Conservation (phyloP, 2,888 invertebrate genomes). For the Oeneis ivallda region DNA sequence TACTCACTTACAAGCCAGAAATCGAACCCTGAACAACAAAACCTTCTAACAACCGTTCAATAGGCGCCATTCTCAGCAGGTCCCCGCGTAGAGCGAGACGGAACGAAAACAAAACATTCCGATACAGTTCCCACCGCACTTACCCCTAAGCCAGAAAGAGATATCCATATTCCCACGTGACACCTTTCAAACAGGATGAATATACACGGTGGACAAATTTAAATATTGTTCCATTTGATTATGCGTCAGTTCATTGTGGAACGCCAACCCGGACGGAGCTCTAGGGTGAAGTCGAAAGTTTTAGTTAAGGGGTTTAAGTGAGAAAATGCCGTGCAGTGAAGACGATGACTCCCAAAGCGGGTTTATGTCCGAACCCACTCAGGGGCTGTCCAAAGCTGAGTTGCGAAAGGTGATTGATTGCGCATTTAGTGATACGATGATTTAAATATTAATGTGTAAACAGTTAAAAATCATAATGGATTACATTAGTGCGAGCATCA, state of each 20-base stretch:
- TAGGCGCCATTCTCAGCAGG: conserved; percentile 64
- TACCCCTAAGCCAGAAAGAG: conserved; percentile 49
- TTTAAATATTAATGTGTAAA: background rate
- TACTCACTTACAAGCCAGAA: conserved; percentile 24
- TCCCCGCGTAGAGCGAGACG: conserved; percentile 66
- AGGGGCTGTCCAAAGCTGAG: conserved; percentile 86
- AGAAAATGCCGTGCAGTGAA: conserved; percentile 83
- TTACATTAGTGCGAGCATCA: background rate
- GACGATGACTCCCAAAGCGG: conserved; percentile 81
- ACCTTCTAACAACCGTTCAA: conserved; percentile 48
- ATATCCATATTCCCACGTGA: conserved; percentile 47
- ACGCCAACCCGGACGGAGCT: conserved; percentile 49
- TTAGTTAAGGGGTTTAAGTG: conserved; percentile 37
- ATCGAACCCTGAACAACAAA: conserved; percentile 55
- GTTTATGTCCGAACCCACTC: conserved; percentile 73
- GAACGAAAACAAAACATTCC: conserved; percentile 80
- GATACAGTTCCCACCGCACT: conserved; percentile 73
- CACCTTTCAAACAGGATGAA: conserved; percentile 56
- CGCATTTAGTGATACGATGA: conserved; percentile 67
- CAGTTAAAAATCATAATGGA: no score
- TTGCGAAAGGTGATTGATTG: conserved; percentile 84
- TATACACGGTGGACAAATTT: conserved; percentile 64
- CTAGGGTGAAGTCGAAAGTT: conserved; percentile 38
- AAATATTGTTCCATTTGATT: conserved; percentile 62
- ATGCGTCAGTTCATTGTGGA: conserved; percentile 49